phyloP scores from a whole-genome alignment of 2,797 vertebrate species.

The Glossophaga mutica region DNA sequence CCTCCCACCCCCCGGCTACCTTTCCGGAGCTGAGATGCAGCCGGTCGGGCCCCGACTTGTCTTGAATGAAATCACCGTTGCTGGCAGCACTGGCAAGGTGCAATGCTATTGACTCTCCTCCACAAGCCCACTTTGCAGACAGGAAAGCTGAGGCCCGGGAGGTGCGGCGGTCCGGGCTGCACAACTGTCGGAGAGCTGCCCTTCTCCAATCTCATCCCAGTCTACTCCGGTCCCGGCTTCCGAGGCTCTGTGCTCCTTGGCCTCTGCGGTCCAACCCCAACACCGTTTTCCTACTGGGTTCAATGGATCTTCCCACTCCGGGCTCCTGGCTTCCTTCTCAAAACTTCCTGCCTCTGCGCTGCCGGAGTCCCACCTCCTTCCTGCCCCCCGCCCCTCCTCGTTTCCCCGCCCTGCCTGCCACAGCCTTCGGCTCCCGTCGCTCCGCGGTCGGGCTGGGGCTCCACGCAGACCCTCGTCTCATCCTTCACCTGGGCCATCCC shows the following conservation, averaged over 20 bases:
- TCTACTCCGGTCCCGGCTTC: background rate
- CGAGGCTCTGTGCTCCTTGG: background rate
- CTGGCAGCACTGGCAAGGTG: background rate
- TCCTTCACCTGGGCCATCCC: background rate
- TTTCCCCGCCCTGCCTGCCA: background rate
- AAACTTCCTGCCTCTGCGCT: constrained; percentile 69
- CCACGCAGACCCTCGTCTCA: background rate
- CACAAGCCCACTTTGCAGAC: background rate
- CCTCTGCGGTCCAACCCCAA: background rate
- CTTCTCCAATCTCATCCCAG: background rate
- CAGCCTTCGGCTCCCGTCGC: background rate
- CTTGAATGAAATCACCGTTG: no score
- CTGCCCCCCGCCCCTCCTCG: constrained; percentile 52
- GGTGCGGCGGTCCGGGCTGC: background rate
- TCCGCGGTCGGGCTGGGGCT: background rate
- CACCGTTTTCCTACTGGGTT: background rate
- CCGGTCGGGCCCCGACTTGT: background rate
- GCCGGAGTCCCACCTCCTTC: constrained; percentile 70
- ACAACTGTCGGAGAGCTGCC: background rate
- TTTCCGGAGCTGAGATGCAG: background rate
- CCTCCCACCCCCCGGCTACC: fast-evolving
- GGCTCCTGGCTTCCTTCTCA: constrained; percentile 53
- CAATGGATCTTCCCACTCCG: background rate
- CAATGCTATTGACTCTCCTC: background rate
- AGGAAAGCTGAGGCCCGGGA: background rate